These are phyloP conservation scores for Hyalella azteca DNA, from an alignment of 2,888 invertebrate genomes.

Conservation along the genomic window DNA sequence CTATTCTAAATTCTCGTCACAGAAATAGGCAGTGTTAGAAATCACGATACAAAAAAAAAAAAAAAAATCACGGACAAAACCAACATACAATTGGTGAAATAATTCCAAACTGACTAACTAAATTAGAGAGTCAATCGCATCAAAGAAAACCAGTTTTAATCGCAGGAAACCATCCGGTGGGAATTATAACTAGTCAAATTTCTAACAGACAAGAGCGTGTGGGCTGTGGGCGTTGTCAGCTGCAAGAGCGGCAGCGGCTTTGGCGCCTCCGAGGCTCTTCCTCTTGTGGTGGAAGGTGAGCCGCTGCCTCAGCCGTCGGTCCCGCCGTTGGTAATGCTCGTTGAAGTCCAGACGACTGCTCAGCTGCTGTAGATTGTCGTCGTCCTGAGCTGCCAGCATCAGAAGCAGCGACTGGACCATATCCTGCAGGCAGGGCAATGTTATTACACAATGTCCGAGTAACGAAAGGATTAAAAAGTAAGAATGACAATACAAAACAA, in stretches of 20 bases:
- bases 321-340: conserved; percentile 87
- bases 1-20: too few relatives aligned
- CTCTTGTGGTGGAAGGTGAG: conserved; percentile 65
- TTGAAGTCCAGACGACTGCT: conserved; percentile 94
- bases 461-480: too few relatives aligned
- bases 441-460: neutral
- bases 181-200: too few relatives aligned
- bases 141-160: too few relatives aligned
- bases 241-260: neutral
- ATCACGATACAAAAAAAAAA: too few relatives aligned
- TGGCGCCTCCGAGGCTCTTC: conserved; percentile 55
- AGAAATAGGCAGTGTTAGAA: too few relatives aligned
- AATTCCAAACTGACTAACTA: too few relatives aligned
- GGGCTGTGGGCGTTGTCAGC: neutral
- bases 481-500: too few relatives aligned
- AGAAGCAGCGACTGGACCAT: conserved; percentile 85
- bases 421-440: conserved; percentile 67
- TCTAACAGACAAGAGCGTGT: neutral
- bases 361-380: conserved; percentile 85
- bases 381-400: conserved; percentile 74
- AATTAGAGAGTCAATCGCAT: too few relatives aligned
- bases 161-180: too few relatives aligned
- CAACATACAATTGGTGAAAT: too few relatives aligned
- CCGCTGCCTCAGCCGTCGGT: conserved; percentile 74
- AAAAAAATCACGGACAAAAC: too few relatives aligned